Evolutionary conservation across 2,888 invertebrate species (phyloP), one percentile per base, ranked within the genome.

Genomic region (Apocheima hispidaria): DNA sequence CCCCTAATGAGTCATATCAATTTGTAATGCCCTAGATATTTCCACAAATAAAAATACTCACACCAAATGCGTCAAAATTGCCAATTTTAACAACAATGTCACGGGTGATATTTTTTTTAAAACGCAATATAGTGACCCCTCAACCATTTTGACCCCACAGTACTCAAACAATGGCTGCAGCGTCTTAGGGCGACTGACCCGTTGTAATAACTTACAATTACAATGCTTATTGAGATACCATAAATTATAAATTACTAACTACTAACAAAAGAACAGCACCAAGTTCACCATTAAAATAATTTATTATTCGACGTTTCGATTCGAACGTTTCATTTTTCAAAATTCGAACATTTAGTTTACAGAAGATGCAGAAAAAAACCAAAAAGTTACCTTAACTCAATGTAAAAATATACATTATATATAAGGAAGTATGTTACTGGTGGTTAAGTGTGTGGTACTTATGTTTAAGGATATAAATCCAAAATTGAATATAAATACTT

Each of bases 151-250:
- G 92, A 90, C 90, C 92, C 92, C 78, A 80, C 63, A 55, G 72
- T 72, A 64, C 60, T 33, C 64, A 69, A 72, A 89, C 87, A 90
- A 88, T 81, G 69, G 77, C 20, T 49, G 49, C 57, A 79, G 75
- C 91, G 83, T 92, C 92, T 92, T 90, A 75, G 84, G 84, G 80
- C 80, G 79, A 75, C 81, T 87, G 88, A 89, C 87, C 88, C 87
- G 75, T 77, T 81, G 86, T 91, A 90, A 91, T 89, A 84, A 82
- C 83, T 77, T 48, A 67, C 86, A 88, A 90, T 90, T 87, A 87
- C 86, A 85, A 83, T 81, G 70, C 77, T 83, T 87, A 88, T 87
- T 86, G 84, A 87, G 87, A 88, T 84, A 85, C 84, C 87, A 90
- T 88, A 90, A 88, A 91, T 90, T 90, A 89, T 86, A 86, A 88